Conservation (phyloP, 2,888 invertebrate species). For the Lepidonotus clava region DNA sequence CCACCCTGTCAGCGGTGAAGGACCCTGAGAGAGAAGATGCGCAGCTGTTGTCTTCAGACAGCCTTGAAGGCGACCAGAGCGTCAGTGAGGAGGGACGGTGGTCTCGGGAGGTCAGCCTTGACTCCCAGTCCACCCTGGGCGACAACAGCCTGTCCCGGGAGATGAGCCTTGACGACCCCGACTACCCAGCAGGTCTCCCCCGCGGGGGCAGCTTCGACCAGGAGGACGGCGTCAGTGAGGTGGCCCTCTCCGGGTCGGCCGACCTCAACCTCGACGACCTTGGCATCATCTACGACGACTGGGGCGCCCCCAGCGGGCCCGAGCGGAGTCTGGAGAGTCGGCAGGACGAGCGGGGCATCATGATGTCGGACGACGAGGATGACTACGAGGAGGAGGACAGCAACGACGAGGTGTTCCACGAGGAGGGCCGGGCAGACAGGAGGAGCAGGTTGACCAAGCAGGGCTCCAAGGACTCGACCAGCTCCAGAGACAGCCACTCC, state of each 20-base stretch:
- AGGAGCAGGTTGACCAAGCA: too few species aligned
- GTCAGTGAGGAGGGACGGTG: not conserved
- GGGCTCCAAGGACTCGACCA: not conserved
- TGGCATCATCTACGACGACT: conserved; percentile 12
- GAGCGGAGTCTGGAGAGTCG: not conserved
- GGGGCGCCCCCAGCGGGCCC: not conserved
- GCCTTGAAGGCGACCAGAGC: not conserved
- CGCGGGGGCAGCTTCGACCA: conserved; percentile 15
- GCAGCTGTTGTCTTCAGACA: too few species aligned
- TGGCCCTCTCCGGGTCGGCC: not conserved
- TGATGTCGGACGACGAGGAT: conserved; percentile 15
- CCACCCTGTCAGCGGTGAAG: too few species aligned
- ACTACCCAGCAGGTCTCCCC: not conserved
- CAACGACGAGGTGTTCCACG: not conserved
- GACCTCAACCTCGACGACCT: conserved; percentile 2
- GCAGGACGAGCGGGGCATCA: conserved; percentile 12
- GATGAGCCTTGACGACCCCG: not conserved
- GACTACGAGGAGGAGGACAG: not conserved
- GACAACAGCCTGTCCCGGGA: not conserved
- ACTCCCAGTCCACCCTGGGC: conserved; percentile 5
- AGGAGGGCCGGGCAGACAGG: not conserved
- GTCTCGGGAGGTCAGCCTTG: not conserved
- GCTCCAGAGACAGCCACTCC: not conserved
- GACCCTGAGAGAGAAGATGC: too few species aligned
- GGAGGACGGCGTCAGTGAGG: not conserved